Base-by-base conservation (phyloP, 53 echinoderm and acorn worm genomes). In the Holothuria leucospilota region DNA sequence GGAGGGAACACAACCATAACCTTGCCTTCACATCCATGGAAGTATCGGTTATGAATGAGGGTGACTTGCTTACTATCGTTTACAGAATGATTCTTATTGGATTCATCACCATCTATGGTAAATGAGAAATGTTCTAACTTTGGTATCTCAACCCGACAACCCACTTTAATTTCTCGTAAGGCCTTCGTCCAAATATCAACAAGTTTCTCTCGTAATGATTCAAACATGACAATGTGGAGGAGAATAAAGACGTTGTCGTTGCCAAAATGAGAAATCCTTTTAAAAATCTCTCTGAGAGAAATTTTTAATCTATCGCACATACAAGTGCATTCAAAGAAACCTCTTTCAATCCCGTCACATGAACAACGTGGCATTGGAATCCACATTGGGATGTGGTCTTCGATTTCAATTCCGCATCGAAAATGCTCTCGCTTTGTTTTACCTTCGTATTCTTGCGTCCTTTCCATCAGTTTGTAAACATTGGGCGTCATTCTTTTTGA, bases 371-470 rank as follows among this genome's bases (percentile, higher is more conserved):
- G 49, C 75, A 75, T 75, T 75, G 49, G 75, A 26, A 75, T 46
- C 75, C 75, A 75, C 75, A 75, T 75, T 20, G 75, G 75, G 9
- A 52, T 52, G 75, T 75, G 52, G n/a, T 75, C 75, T 42, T 49
- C 49, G 15, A 75, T 75, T 52, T 75, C 75, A 18, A 75, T 75
- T 52, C 52, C 75, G 39, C 75, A 75, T 40, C 75, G 75, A 49
- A 75, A 75, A 52, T 75, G 75, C 12, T 23, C 10, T 15, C 75
- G 23, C 52, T 9, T 28, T 6, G 49, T 75, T n/a, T 75, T 75
- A 9, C 75, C 75, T 75, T 75, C 75, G 28, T 75, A 75, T 21
- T 46, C 25, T n/a, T 75, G 75, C 6, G 75, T 75, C 52, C 52
- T 46, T 21, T 25, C 75, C 75, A 75, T 75, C 16, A 75, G 52